A percentile compares a stretch with the other conserved stretches of the same genome.
Evolutionary conservation across 1,140 invertebrate species (phyloP).

Genomic region (Teleogryllus occipitalis): DNA sequence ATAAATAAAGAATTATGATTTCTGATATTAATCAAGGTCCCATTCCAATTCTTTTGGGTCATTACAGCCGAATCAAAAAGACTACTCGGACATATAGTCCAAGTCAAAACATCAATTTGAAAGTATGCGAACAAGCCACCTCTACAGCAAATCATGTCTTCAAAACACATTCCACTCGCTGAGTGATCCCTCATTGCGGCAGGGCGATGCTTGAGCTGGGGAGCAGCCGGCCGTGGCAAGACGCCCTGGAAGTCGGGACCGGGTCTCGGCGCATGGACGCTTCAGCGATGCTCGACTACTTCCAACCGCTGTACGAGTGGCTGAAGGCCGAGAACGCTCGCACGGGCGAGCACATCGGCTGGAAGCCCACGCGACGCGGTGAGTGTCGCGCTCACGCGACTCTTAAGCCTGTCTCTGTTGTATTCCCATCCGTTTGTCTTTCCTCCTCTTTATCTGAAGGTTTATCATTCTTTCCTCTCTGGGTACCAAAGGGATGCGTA

Average conservation of each 20-base stretch:
- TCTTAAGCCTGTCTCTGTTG: not conserved
- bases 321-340: constrained; percentile 30
- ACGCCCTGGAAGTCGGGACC: constrained; percentile 42
- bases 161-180: too few species aligned
- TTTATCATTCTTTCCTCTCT: too few species aligned
- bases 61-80: too few species aligned
- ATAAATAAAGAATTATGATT: too few species aligned
- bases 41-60: too few species aligned
- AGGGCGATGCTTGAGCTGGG: constrained; percentile 40
- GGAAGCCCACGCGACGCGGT: not conserved
- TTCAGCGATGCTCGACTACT: constrained; percentile 39
- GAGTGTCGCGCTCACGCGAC: not conserved
- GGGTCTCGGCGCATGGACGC: constrained; percentile 37
- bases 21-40: too few species aligned
- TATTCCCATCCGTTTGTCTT: not conserved
- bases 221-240: constrained; percentile 41
- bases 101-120: too few species aligned
- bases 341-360: not conserved
- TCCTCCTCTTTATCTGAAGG: not conserved
- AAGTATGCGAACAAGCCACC: too few species aligned
- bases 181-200: not conserved
- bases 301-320: constrained; percentile 34
- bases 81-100: too few species aligned
- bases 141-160: too few species aligned
- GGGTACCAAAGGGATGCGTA: too few species aligned